A percentile compares a stretch with the other conserved stretches of the same genome.
phyloP scores from a whole-genome alignment of 2,797 vertebrate genomes.

The Enteromius fasciolatus region DNA sequence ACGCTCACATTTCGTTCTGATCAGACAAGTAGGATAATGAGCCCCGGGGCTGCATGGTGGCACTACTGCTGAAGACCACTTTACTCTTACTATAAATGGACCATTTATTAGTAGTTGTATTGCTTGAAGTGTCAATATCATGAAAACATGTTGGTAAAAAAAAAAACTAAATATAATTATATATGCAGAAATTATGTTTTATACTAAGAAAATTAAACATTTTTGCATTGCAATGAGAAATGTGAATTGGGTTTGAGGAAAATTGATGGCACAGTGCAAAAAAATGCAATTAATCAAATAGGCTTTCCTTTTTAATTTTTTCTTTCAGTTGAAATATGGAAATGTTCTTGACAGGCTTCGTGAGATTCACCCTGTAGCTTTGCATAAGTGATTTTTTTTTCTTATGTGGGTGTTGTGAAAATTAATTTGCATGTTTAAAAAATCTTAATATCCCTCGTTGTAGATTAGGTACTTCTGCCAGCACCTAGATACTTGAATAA shows the following conservation, averaged over 20 bases:
- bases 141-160: neutral
- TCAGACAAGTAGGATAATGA: conserved; percentile 34
- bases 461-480: neutral
- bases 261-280: neutral
- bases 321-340: conserved; percentile 19
- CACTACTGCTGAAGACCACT: conserved; percentile 17
- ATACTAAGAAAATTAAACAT: neutral
- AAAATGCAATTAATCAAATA: neutral
- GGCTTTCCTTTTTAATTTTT: neutral
- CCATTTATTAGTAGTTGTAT: neutral
- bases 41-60: neutral
- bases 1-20: conserved; percentile 42
- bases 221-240: neutral
- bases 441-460: neutral
- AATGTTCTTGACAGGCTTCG: conserved; percentile 17
- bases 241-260: neutral
- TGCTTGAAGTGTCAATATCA: neutral
- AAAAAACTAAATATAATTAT: neutral
- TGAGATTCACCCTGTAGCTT: neutral
- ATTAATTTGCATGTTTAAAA: neutral
- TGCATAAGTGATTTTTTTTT: neutral
- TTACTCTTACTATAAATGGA: neutral
- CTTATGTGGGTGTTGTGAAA: conserved; percentile 17
- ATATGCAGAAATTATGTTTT: neutral
- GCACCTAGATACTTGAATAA: neutral